Evolutionary conservation across 2,797 vertebrate genomes (phyloP).

Genomic region (Sandelia bainsii): DNA sequence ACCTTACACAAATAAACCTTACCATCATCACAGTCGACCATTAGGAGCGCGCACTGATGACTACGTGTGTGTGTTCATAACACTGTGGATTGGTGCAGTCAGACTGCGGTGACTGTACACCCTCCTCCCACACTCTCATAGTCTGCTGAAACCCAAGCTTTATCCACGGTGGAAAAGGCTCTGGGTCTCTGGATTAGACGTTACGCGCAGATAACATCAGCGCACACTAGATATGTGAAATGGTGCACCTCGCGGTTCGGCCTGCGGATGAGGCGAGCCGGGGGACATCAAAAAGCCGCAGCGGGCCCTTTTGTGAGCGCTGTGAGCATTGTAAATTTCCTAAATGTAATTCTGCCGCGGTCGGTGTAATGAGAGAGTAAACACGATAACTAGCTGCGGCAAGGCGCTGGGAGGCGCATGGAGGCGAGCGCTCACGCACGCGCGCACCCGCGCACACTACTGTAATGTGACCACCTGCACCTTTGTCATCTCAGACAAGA

Average conservation of each 20-base stretch:
- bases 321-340: constrained; percentile 70
- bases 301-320: constrained; percentile 61
- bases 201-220: constrained; percentile 83
- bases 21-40: not conserved
- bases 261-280: constrained; percentile 54
- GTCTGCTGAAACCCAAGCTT: constrained; percentile 81
- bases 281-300: constrained; percentile 65
- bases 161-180: constrained; percentile 82
- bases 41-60: not conserved
- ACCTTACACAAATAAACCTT: not conserved
- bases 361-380: constrained; percentile 77
- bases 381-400: constrained; percentile 64
- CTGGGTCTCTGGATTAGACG: constrained; percentile 81
- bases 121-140: constrained; percentile 24
- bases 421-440: constrained; percentile 11
- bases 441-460: constrained; percentile 3
- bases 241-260: constrained; percentile 72
- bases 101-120: constrained; percentile 57
- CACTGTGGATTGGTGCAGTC: constrained; percentile 64
- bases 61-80: constrained; percentile 30
- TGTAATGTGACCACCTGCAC: not conserved
- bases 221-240: constrained; percentile 82
- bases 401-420: constrained; percentile 34
- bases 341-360: constrained; percentile 76
- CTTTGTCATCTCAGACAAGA: not conserved